Evolutionary conservation across 2,888 invertebrate species (phyloP).

Genomic region (Polymixis lichenea): DNA sequence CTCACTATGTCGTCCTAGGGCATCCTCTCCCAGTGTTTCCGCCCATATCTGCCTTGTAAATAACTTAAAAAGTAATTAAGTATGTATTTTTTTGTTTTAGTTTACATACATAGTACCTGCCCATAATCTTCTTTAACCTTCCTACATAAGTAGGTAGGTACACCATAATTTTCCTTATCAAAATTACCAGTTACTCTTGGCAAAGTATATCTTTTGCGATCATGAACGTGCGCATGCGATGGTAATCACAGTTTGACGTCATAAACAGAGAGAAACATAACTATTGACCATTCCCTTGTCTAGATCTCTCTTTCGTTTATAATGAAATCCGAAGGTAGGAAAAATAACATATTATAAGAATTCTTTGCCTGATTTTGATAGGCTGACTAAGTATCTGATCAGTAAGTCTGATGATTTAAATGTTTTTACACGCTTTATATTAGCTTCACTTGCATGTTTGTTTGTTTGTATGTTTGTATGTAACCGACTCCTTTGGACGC

Average conservation of each 20-base stretch:
- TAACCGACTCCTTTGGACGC: too few relatives aligned
- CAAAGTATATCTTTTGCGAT: background rate
- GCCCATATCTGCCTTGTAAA: too few relatives aligned
- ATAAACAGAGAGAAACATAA: too few relatives aligned
- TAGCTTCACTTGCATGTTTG: too few relatives aligned
- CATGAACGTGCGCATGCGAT: background rate
- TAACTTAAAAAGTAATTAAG: too few relatives aligned
- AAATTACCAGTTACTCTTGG: background rate
- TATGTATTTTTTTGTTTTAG: too few relatives aligned
- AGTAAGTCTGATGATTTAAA: too few relatives aligned
- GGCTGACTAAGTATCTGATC: background rate
- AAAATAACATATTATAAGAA: background rate
- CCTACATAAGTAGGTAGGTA: background rate
- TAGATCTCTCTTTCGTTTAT: background rate
- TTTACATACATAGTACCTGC: background rate
- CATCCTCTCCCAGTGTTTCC: too few relatives aligned
- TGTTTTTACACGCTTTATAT: too few relatives aligned
- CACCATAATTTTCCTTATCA: background rate
- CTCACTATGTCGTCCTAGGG: too few relatives aligned
- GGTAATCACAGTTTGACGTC: conserved; percentile 1
- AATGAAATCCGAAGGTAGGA: too few relatives aligned
- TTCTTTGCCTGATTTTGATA: background rate
- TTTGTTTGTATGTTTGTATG: too few relatives aligned
- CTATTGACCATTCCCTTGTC: background rate
- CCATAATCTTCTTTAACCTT: background rate